phyloP scores from a whole-genome alignment of 92 coral and sea anemone genomes.

The Desmophyllum pertusum region DNA sequence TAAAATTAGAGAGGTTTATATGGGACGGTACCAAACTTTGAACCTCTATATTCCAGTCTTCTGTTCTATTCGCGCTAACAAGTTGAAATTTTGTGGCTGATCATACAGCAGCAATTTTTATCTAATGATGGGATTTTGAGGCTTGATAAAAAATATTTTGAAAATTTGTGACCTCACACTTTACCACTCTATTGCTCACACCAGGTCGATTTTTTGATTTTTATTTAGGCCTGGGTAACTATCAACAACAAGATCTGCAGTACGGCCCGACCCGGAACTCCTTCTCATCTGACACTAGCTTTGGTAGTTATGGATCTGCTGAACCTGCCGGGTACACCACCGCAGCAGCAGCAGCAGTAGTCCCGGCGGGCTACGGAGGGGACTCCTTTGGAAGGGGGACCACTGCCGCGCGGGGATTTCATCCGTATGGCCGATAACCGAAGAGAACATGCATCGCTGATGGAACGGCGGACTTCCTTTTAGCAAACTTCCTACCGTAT shows the following conservation, averaged over 20 bases:
- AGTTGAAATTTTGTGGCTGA: too few relatives aligned
- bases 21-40: too few relatives aligned
- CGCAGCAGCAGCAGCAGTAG: conserved; percentile 47
- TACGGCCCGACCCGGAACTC: conserved; percentile 79
- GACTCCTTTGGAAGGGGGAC: conserved; percentile 80
- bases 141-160: too few relatives aligned
- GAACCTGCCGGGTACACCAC: conserved; percentile 43
- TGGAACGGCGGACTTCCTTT: neutral
- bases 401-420: conserved; percentile 79
- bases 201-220: too few relatives aligned
- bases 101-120: too few relatives aligned
- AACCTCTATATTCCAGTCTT: too few relatives aligned
- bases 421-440: conserved; percentile 77
- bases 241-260: conserved; percentile 83
- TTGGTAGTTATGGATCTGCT: conserved; percentile 56
- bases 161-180: too few relatives aligned
- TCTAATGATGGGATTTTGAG: too few relatives aligned
- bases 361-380: too few relatives aligned
- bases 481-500: neutral
- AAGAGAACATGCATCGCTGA: neutral
- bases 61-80: too few relatives aligned
- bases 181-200: neutral
- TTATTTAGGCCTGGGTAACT: conserved; percentile 75
- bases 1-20: too few relatives aligned
- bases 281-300: conserved; percentile 63